Evolutionary conservation across 1,140 invertebrate genomes (phyloP).

Genomic region (Rhynchophorus ferrugineus): DNA sequence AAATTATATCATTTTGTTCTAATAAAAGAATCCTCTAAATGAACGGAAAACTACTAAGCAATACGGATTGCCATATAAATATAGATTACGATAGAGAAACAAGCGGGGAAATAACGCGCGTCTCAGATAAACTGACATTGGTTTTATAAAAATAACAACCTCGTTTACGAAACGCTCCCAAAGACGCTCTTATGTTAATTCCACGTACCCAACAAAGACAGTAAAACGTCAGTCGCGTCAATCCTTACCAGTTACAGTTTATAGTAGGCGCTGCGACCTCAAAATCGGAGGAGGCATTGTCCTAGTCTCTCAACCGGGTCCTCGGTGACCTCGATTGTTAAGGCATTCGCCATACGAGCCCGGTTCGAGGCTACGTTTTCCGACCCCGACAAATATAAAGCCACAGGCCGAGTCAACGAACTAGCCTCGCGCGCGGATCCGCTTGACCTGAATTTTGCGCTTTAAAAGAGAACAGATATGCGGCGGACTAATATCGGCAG

Average conservation of each 20-base stretch:
- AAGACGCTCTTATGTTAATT: background rate
- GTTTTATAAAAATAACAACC: constrained; percentile 13
- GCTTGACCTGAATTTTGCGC: constrained; percentile 34
- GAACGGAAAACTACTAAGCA: constrained; percentile 4
- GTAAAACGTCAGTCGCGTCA: background rate
- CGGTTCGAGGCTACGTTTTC: constrained; percentile 15
- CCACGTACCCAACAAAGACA: background rate
- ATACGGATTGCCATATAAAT: background rate
- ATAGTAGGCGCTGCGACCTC: constrained; percentile 32
- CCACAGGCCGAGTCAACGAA: constrained; percentile 31
- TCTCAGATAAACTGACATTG: constrained; percentile 23
- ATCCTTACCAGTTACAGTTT: constrained; percentile 12
- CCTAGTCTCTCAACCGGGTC: constrained; percentile 30
- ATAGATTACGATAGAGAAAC: background rate
- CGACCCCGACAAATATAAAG: constrained; percentile 27
- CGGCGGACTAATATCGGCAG: constrained; percentile 1
- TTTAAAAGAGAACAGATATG: constrained; percentile 3
- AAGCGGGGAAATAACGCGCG: constrained; percentile 5
- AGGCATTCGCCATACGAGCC: constrained; percentile 13
- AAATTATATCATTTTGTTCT: background rate
- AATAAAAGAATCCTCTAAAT: background rate
- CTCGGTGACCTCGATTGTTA: constrained; percentile 34
- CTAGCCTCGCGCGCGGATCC: constrained; percentile 29
- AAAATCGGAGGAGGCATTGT: constrained; percentile 37
- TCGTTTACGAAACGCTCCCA: constrained; percentile 2